These are phyloP conservation scores for Ormyrus nitidulus DNA, from an alignment of 2,888 invertebrate species.

Conservation along the genomic window DNA sequence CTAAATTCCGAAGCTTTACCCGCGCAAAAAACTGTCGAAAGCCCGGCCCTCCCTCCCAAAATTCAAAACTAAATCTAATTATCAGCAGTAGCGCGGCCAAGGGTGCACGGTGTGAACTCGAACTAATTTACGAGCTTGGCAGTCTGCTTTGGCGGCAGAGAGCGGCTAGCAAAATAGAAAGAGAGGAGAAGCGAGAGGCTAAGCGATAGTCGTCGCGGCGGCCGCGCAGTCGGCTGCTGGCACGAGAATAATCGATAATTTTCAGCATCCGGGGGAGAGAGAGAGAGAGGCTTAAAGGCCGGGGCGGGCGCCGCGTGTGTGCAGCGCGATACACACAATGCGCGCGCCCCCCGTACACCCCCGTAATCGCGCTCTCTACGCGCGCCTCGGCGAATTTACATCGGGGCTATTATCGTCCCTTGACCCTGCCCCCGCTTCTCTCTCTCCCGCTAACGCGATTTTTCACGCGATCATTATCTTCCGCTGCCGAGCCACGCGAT, in stretches of 20 bases:
- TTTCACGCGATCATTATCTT: conserved; percentile 24
- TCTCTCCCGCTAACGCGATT: neutral
- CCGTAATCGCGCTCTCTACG: neutral
- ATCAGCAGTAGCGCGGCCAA: conserved; percentile 7
- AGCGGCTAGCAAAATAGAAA: neutral
- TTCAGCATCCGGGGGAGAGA: conserved; percentile 44
- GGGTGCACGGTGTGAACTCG: conserved; percentile 5
- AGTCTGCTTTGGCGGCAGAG: neutral
- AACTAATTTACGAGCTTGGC: conserved; percentile 34
- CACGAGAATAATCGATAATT: conserved; percentile 52
- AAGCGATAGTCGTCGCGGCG: conserved; percentile 24
- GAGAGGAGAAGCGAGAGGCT: neutral
- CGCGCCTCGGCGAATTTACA: conserved; percentile 38
- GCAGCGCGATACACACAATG: conserved; percentile 6
- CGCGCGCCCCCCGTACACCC: neutral
- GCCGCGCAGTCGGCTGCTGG: conserved; percentile 11
- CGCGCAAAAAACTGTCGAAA: too few species aligned
- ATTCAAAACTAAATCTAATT: conserved; percentile 30
- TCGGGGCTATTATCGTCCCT: conserved; percentile 29
- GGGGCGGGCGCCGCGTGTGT: conserved; percentile 21
- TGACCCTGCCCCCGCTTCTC: neutral
- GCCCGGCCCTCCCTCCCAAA: neutral
- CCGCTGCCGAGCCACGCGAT: neutral
- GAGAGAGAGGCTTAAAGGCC: conserved; percentile 10
- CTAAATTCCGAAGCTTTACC: too few species aligned